phyloP scores from a whole-genome alignment of 2,113 vertebrate genomes.

The Gymnarchus niloticus region DNA sequence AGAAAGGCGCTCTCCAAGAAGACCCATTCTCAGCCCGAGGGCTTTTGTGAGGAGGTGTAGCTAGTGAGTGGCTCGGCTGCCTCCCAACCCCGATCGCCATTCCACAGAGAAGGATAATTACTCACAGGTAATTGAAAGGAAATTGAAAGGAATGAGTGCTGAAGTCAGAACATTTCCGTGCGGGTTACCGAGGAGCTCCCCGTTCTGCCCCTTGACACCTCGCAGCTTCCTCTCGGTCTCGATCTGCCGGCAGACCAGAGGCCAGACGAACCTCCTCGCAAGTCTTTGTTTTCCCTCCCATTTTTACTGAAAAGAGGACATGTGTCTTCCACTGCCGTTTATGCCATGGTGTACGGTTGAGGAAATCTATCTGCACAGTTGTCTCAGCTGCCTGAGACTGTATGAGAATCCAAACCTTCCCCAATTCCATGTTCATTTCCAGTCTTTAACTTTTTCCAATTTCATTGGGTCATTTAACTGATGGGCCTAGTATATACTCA shows the following conservation, averaged over 20 bases:
- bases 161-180: constrained; percentile 37
- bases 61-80: constrained; percentile 41
- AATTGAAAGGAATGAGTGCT: constrained; percentile 35
- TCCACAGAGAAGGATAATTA: constrained; percentile 29
- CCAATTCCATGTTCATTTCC: neutral
- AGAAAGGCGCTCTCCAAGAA: constrained; percentile 46
- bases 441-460: constrained; percentile 26
- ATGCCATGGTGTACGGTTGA: neutral
- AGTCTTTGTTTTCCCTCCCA: neutral
- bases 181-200: neutral
- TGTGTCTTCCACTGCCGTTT: neutral
- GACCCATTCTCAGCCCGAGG: constrained; percentile 43
- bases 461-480: constrained; percentile 15
- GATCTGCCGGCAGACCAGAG: neutral
- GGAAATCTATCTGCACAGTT: neutral
- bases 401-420: constrained; percentile 9
- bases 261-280: neutral
- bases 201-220: neutral
- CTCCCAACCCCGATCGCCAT: neutral
- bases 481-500: constrained; percentile 22
- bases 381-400: neutral
- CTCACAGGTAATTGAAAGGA: constrained; percentile 34
- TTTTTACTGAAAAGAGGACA: neutral
- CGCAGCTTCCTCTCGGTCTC: neutral
- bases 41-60: constrained; percentile 52